Evolutionary conservation across 2,113 vertebrate genomes (phyloP).

Genomic region (Anser brachyrhynchus): DNA sequence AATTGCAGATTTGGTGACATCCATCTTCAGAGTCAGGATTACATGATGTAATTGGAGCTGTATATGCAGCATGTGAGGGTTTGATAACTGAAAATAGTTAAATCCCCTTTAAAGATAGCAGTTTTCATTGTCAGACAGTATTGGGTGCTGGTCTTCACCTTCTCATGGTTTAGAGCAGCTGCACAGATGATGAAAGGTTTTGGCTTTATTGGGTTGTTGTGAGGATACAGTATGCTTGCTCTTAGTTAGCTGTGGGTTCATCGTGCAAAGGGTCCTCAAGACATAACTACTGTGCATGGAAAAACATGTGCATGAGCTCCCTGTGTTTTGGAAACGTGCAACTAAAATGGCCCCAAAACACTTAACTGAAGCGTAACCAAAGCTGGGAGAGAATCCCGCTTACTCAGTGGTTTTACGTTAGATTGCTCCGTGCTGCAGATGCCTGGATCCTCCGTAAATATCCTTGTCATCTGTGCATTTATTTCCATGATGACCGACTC

Average conservation of each 20-base stretch:
- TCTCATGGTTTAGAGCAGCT: background rate
- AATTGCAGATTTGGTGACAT: background rate
- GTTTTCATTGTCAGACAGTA: background rate
- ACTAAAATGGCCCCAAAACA: background rate
- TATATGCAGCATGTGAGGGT: background rate
- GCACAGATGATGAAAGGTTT: background rate
- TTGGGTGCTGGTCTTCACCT: background rate
- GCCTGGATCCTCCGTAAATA: background rate
- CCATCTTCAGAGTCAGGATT: background rate
- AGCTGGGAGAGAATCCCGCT: background rate
- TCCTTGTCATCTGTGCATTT: rapidly evolving
- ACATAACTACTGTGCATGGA: background rate
- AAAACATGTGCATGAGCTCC: background rate
- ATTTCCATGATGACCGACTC: background rate
- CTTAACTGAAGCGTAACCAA: rapidly evolving
- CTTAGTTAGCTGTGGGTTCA: background rate
- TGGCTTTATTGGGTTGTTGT: background rate
- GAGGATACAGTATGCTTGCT: background rate
- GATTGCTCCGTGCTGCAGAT: background rate
- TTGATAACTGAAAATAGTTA: background rate
- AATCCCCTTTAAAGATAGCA: background rate
- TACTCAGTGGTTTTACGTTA: background rate
- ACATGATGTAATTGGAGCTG: background rate
- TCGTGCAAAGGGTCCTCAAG: background rate
- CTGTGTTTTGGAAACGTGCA: rapidly evolving